Evolutionary conservation across 2,888 invertebrate species (phyloP).

Genomic region (Nipponacmea schrenckii): DNA sequence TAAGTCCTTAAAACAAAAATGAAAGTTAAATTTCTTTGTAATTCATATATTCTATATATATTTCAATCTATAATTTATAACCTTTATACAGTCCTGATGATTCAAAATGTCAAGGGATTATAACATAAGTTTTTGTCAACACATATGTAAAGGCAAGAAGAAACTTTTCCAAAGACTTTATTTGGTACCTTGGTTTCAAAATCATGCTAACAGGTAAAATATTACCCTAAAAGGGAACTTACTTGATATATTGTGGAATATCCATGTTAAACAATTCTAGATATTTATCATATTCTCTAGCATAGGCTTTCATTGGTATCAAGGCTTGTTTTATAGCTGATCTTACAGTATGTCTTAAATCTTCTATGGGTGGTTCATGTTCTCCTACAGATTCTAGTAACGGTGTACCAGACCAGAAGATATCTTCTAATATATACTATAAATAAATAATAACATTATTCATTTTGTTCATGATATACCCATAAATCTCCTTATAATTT

Average conservation of each 20-base stretch:
- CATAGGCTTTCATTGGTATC: constrained; percentile 81
- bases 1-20: constrained; percentile 69
- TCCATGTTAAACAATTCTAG: constrained; percentile 75
- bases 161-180: no score
- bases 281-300: constrained; percentile 76
- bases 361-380: constrained; percentile 74
- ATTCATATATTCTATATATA: neutral
- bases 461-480: neutral
- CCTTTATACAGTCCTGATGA: no score
- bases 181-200: no score
- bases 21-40: neutral
- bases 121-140: no score
- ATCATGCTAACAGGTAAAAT: no score
- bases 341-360: constrained; percentile 73
- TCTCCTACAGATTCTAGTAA: constrained; percentile 80
- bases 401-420: constrained; percentile 81
- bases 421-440: constrained; percentile 77
- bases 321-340: constrained; percentile 75
- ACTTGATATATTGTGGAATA: constrained; percentile 78
- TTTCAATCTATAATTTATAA: no score
- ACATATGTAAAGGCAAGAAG: no score
- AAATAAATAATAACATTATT: constrained; percentile 25
- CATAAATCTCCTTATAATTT: neutral
- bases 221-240: constrained; percentile 61
- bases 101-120: no score